phyloP scores from a whole-genome alignment of 1,140 invertebrate species.

The Ditylenchus dipsaci region DNA sequence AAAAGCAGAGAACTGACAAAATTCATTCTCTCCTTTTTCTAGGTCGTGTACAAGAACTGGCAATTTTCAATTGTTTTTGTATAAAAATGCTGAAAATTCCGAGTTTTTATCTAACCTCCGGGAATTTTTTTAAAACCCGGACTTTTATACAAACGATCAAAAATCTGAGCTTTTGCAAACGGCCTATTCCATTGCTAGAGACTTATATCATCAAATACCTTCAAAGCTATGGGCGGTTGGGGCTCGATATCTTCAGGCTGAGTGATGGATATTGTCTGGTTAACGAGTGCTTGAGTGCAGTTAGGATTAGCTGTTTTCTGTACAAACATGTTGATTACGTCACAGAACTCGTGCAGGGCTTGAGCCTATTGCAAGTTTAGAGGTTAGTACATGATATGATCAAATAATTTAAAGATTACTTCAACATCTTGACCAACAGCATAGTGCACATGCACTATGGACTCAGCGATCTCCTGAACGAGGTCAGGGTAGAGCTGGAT shows the following conservation, averaged over 20 bases:
- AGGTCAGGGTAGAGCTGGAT: conserved; percentile 9
- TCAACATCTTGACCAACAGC: conserved; percentile 11
- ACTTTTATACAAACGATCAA: no score
- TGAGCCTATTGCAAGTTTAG: no score
- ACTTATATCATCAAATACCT: no score
- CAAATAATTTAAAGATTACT: conserved; percentile 4
- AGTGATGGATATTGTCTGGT: no score
- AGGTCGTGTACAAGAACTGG: no score
- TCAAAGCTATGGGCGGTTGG: not conserved
- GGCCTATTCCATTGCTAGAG: no score
- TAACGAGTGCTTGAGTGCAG: no score
- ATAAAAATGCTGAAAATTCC: not conserved
- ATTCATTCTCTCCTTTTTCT: not conserved
- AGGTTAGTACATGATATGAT: no score
- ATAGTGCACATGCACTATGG: conserved; percentile 10
- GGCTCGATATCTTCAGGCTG: not conserved
- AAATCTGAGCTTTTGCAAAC: no score
- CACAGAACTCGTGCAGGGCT: conserved; percentile 17
- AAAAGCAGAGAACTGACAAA: no score
- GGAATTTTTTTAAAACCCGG: not conserved
- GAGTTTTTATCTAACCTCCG: not conserved
- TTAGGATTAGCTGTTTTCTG: not conserved
- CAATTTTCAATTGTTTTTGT: not conserved
- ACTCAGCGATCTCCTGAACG: conserved; percentile 15
- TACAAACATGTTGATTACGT: conserved; percentile 22